These are phyloP conservation scores for Cheiracanthium punctorium DNA, from an alignment of 2,888 invertebrate genomes.

Conservation along the genomic window DNA sequence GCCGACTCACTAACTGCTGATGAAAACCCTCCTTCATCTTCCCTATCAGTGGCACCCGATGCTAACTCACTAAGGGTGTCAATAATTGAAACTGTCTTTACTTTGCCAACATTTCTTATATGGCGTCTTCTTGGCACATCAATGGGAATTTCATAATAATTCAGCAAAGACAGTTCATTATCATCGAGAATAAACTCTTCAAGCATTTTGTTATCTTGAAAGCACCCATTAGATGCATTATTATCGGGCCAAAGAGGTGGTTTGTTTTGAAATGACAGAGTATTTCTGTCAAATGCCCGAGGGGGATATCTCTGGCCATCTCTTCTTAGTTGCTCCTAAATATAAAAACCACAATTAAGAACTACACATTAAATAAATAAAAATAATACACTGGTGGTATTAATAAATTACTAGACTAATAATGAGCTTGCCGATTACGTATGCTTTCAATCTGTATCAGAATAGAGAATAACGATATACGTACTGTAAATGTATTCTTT, in stretches of 20 bases:
- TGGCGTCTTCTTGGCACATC: slow-evolving; percentile 52
- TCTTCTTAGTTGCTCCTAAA: slow-evolving; percentile 40
- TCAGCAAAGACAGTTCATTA: slow-evolving; percentile 57
- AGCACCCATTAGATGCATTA: slow-evolving; percentile 33
- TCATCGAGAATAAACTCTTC: slow-evolving; percentile 69
- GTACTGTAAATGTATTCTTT: slow-evolving; percentile 39
- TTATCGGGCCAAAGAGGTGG: slow-evolving; percentile 39
- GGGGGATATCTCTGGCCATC: slow-evolving; percentile 2
- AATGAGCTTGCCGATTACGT: background rate
- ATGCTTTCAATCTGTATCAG: too few relatives aligned
- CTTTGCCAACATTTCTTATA: slow-evolving; percentile 58
- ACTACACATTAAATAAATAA: background rate
- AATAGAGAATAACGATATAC: slow-evolving; percentile 11
- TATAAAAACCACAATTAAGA: background rate
- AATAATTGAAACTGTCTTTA: slow-evolving; percentile 74
- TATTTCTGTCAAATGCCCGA: slow-evolving; percentile 20
- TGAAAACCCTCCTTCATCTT: slow-evolving; percentile 67
- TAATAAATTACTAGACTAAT: background rate
- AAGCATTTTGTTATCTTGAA: slow-evolving; percentile 48
- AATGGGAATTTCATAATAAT: slow-evolving; percentile 67
- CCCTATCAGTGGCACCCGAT: slow-evolving; percentile 71
- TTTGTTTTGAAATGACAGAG: slow-evolving; percentile 48
- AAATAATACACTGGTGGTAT: background rate
- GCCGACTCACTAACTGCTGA: slow-evolving; percentile 66
- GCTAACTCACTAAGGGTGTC: slow-evolving; percentile 75